These are phyloP conservation scores for Gobio gobio DNA, from an alignment of 2,113 vertebrate species.

Conservation along the genomic window DNA sequence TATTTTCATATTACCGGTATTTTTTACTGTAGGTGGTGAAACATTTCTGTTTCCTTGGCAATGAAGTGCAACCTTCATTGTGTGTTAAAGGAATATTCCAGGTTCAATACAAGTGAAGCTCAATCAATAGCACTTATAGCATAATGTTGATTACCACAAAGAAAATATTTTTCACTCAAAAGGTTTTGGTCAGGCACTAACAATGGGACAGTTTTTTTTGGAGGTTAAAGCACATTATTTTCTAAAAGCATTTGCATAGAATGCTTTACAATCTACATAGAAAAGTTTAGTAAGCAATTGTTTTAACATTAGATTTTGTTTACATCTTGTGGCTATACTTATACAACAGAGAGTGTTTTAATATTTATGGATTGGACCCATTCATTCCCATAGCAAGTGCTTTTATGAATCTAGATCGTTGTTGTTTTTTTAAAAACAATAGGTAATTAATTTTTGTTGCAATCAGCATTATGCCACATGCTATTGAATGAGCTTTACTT, in stretches of 20 bases:
- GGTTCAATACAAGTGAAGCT: constrained; percentile 5
- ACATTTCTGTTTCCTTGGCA: constrained; percentile 62
- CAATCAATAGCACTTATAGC: background rate
- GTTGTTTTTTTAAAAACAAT: no score
- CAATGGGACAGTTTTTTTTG: background rate
- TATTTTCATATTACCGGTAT: constrained; percentile 66
- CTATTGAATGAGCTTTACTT: background rate
- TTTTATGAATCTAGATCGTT: no score
- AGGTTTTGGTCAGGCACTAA: background rate
- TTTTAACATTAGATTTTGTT: background rate
- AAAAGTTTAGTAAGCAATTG: background rate
- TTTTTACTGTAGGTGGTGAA: constrained; percentile 69
- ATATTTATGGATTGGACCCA: no score
- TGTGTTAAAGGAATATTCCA: background rate
- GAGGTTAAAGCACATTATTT: background rate
- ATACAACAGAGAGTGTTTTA: background rate
- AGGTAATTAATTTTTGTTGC: background rate
- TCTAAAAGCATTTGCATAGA: background rate
- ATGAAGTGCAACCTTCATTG: constrained; percentile 43
- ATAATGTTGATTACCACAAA: background rate
- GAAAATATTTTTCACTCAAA: background rate
- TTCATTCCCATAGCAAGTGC: no score
- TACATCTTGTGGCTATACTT: background rate
- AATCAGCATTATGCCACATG: background rate
- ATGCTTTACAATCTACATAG: background rate